phyloP scores from a whole-genome alignment of 2,797 vertebrate genomes.

The Tamandua tetradactyla region DNA sequence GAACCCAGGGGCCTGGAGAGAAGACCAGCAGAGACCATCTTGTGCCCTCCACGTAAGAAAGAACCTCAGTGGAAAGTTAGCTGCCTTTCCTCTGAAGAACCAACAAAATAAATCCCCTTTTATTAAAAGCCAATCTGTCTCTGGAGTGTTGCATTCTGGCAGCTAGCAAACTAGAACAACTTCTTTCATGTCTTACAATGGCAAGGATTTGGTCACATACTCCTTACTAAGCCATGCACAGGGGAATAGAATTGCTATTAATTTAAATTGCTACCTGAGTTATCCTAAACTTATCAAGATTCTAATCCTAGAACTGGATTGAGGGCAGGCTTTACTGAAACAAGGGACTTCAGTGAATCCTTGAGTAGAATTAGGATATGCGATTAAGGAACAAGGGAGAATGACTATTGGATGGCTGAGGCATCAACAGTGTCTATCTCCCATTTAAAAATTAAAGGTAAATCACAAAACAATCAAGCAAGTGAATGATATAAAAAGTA shows the following conservation, averaged over 20 bases:
- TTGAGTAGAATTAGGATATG: background rate
- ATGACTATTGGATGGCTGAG: background rate
- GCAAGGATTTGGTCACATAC: background rate
- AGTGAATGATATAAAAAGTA: background rate
- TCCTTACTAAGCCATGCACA: background rate
- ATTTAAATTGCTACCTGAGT: background rate
- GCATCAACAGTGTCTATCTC: background rate
- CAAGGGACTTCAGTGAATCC: background rate
- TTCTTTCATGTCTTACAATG: background rate
- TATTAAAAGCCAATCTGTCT: no score
- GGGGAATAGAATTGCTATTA: no score
- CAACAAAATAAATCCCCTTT: no score
- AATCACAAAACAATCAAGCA: background rate
- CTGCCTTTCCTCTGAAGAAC: no score
- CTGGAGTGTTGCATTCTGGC: no score
- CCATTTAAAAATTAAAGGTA: background rate
- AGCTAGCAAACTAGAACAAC: no score
- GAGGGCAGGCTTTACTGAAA: background rate
- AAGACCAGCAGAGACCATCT: no score
- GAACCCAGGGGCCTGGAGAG: no score
- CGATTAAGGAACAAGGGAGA: background rate
- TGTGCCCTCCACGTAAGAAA: no score
- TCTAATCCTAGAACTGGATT: background rate
- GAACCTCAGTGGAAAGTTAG: no score
- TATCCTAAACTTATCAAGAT: conserved; percentile 12